phyloP scores from a whole-genome alignment of 2,888 invertebrate genomes.

The Nemoura dubitans region DNA sequence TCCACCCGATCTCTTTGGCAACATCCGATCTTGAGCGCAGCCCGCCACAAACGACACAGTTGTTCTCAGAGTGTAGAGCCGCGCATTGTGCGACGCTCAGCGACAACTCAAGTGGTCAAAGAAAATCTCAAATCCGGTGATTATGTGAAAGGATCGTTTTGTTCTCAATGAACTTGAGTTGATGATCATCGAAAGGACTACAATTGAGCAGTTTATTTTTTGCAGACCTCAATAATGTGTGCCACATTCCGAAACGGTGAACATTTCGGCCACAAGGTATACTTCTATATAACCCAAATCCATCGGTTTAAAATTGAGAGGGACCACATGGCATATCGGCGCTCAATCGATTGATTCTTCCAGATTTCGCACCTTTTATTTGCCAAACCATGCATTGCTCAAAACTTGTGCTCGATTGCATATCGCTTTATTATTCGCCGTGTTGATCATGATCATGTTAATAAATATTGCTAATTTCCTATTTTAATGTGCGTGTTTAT shows the following conservation, averaged over 20 bases:
- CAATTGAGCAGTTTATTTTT: slow-evolving; percentile 14
- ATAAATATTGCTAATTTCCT: neutral
- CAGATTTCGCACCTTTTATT: neutral
- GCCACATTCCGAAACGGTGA: slow-evolving; percentile 27
- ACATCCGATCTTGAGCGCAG: slow-evolving; percentile 13
- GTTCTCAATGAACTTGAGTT: slow-evolving; percentile 42
- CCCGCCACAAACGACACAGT: slow-evolving; percentile 20
- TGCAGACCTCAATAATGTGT: slow-evolving; percentile 23
- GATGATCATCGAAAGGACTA: slow-evolving; percentile 42
- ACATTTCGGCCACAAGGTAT: slow-evolving; percentile 22
- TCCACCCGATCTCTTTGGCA: slow-evolving; percentile 35
- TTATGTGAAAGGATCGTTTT: slow-evolving; percentile 34
- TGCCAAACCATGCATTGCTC: too few relatives aligned
- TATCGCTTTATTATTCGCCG: neutral
- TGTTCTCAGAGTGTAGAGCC: slow-evolving; percentile 26
- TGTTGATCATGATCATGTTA: neutral
- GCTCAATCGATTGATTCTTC: neutral
- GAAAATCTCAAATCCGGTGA: slow-evolving; percentile 37
- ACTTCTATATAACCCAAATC: neutral
- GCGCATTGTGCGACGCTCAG: slow-evolving; percentile 14
- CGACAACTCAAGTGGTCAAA: slow-evolving; percentile 37
- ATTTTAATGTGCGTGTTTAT: slow-evolving; percentile 5
- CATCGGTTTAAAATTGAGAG: neutral
- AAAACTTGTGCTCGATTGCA: neutral
- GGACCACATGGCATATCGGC: neutral